These are phyloP conservation scores for Alauda arvensis DNA, from an alignment of 2,797 vertebrate species.

Conservation along the genomic window DNA sequence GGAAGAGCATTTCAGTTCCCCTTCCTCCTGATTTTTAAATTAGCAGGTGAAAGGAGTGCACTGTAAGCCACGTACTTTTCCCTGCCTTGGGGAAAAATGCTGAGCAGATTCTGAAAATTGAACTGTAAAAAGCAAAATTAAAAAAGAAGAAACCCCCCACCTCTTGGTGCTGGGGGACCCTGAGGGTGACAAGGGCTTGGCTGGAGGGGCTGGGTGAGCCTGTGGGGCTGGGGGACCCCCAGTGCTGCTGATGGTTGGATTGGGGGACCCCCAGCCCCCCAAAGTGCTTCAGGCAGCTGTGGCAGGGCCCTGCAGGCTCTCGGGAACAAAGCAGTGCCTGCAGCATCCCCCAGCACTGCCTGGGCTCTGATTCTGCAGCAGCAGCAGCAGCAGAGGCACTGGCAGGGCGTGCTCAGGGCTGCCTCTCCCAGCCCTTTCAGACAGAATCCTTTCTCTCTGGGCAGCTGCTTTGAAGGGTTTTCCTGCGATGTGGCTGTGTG, in stretches of 20 bases:
- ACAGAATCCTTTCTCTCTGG: not conserved
- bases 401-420: accelerated
- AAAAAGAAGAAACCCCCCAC: no score
- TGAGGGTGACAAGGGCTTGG: not conserved
- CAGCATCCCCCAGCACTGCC: not conserved
- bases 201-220: not conserved
- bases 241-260: not conserved
- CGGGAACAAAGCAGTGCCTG: not conserved
- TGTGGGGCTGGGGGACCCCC: not conserved
- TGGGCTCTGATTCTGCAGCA: accelerated
- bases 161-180: accelerated
- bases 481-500: not conserved
- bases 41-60: accelerated
- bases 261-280: not conserved
- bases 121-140: not conserved
- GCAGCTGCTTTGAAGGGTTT: not conserved
- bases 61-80: accelerated
- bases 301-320: not conserved
- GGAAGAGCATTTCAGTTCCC: not conserved
- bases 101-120: not conserved
- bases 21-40: not conserved
- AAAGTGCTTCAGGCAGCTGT: not conserved
- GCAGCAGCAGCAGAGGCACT: not conserved
- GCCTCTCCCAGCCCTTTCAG: not conserved
- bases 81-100: not conserved